Evolutionary conservation across 2,888 invertebrate genomes (phyloP).

Genomic region (Parnassius apollo): DNA sequence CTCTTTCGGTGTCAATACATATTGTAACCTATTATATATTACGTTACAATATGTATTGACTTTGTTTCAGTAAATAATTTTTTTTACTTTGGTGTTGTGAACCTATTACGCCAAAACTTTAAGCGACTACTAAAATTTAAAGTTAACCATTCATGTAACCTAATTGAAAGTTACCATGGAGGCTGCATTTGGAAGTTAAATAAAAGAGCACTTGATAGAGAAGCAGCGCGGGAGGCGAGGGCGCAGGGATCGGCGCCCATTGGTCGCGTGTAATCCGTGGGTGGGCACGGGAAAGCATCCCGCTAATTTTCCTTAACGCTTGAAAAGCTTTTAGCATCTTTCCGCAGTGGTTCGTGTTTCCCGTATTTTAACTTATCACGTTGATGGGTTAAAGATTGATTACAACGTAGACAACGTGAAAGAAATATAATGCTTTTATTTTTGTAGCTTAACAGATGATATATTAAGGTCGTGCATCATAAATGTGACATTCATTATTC

Average conservation of each 20-base stretch:
- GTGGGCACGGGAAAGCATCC: conserved; percentile 67
- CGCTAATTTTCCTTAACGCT: conserved; percentile 59
- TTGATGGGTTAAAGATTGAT: conserved; percentile 57
- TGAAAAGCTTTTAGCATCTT: conserved; percentile 76
- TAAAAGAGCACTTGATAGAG: conserved; percentile 42
- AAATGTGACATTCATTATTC: background rate
- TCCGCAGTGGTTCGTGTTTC: conserved; percentile 26
- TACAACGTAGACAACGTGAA: conserved; percentile 31
- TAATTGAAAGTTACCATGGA: conserved; percentile 8
- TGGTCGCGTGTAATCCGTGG: conserved; percentile 72
- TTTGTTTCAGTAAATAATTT: no score
- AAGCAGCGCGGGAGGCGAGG: conserved; percentile 27
- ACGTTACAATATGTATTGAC: no score
- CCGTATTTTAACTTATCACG: conserved; percentile 22
- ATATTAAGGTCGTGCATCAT: background rate
- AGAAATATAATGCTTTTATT: background rate
- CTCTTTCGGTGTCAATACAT: no score
- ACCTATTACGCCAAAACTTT: no score
- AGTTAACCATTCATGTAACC: conserved; percentile 11
- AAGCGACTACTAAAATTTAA: background rate
- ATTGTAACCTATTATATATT: no score
- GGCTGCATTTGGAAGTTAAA: conserved; percentile 34
- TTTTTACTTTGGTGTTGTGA: no score
- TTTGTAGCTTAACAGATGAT: background rate
- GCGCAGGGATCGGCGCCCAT: conserved; percentile 55